Conservation (phyloP, 2,888 invertebrate genomes). For the Eristalinus sepulchralis region DNA sequence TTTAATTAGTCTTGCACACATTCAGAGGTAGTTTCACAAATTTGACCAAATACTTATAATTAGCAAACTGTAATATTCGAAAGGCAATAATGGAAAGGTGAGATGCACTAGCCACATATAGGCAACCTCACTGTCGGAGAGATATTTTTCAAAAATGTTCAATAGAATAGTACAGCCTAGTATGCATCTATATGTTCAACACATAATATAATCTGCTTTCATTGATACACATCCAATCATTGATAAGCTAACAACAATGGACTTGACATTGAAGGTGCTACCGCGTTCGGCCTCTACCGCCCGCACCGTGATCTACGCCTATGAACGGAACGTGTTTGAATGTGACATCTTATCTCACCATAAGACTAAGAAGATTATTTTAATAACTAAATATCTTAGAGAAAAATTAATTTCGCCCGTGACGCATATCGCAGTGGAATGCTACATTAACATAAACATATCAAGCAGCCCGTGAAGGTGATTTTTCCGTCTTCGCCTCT, state of each 20-base stretch:
- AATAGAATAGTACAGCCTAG: too few relatives aligned
- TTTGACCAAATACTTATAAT: too few relatives aligned
- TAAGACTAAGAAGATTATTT: neutral
- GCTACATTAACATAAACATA: neutral
- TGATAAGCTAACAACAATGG: neutral
- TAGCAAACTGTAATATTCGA: too few relatives aligned
- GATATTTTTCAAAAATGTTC: too few relatives aligned
- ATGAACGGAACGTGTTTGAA: neutral
- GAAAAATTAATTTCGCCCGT: neutral
- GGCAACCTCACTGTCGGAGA: too few relatives aligned
- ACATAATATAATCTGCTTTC: too few relatives aligned
- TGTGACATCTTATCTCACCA: neutral
- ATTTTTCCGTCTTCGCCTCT: neutral
- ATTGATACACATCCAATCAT: neutral
- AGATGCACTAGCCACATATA: too few relatives aligned
- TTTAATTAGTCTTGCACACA: too few relatives aligned
- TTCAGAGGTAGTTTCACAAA: too few relatives aligned
- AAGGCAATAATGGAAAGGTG: too few relatives aligned
- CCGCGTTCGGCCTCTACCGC: neutral
- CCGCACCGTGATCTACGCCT: neutral
- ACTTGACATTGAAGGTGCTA: neutral
- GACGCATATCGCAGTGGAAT: neutral
- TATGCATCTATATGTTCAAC: too few relatives aligned
- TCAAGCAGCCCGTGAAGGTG: neutral
- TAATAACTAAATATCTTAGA: neutral